Conservation (phyloP, 2,888 invertebrate species). For the Nomada fabriciana region DNA sequence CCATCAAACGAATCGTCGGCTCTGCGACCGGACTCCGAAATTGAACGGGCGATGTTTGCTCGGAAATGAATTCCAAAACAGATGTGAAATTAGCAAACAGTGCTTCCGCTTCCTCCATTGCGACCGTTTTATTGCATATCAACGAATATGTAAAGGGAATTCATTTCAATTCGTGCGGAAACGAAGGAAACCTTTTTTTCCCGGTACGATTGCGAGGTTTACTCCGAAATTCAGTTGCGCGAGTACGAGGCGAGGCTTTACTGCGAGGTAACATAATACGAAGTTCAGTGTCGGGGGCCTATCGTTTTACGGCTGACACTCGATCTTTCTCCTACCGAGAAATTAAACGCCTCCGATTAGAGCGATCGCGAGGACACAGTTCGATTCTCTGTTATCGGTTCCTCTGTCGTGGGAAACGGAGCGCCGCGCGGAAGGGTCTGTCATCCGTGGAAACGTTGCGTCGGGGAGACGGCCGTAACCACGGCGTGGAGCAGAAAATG, state of each 20-base stretch:
- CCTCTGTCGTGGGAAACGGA: constrained; percentile 33
- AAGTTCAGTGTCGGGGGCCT: constrained; percentile 62
- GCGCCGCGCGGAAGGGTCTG: neutral
- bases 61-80: neutral
- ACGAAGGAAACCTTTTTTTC: neutral
- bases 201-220: neutral
- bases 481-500: neutral
- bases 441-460: neutral
- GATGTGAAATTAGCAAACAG: too few relatives aligned
- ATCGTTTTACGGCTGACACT: constrained; percentile 60
- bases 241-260: constrained; percentile 33
- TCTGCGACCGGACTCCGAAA: neutral
- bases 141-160: too few relatives aligned
- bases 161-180: too few relatives aligned
- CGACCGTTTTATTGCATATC: neutral
- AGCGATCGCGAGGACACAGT: constrained; percentile 47
- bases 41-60: neutral
- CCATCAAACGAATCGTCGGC: neutral
- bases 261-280: constrained; percentile 59
- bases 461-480: neutral
- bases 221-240: constrained; percentile 7
- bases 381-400: constrained; percentile 53
- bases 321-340: constrained; percentile 66
- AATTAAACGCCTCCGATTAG: constrained; percentile 66
- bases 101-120: neutral